phyloP scores from a whole-genome alignment of 2,797 vertebrate species.

The Momotus momota region DNA sequence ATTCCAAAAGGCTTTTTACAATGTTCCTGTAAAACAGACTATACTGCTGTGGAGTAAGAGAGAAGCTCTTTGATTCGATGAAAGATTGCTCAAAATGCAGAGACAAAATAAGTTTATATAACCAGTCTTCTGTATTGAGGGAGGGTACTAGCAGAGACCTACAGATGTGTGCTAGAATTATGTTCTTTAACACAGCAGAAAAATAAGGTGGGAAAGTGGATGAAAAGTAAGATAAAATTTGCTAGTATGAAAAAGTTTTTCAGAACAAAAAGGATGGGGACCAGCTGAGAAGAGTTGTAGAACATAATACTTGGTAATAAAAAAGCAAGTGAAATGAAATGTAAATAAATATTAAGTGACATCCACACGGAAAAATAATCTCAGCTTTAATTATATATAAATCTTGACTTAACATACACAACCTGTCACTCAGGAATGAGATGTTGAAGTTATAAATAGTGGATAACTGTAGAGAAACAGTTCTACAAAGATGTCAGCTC shows the following conservation, averaged over 20 bases:
- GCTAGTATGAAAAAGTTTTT: not conserved
- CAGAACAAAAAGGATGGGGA: not conserved
- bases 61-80: not conserved
- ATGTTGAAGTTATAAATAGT: not conserved
- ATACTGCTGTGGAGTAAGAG: not conserved
- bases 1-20: not conserved
- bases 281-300: not conserved
- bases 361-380: not conserved
- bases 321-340: not conserved
- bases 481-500: not conserved
- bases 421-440: not conserved
- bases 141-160: not conserved
- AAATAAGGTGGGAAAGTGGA: not conserved
- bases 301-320: not conserved
- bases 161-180: not conserved
- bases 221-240: not conserved
- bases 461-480: not conserved
- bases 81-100: not conserved
- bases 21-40: not conserved
- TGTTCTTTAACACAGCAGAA: not conserved
- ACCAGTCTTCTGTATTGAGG: not conserved
- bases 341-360: not conserved
- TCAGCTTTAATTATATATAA: not conserved
- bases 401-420: not conserved
- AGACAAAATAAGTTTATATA: not conserved